phyloP scores from a whole-genome alignment of 2,797 vertebrate genomes.

The Semotilus atromaculatus region DNA sequence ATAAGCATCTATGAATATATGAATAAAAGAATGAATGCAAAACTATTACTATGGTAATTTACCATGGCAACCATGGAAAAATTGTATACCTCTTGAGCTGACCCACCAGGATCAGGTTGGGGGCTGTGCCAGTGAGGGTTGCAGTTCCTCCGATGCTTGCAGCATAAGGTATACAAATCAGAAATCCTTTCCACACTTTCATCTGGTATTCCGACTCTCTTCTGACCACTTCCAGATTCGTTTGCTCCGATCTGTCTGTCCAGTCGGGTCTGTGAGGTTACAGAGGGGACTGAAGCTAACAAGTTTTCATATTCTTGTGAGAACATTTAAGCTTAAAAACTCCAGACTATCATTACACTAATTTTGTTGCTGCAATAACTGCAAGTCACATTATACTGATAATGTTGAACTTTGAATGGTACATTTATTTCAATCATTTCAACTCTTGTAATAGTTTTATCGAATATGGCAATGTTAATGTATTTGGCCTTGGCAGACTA shows the following conservation, averaged over 20 bases:
- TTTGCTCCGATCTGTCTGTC: conserved; percentile 73
- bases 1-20: not conserved
- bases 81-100: conserved; percentile 90
- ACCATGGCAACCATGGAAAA: not conserved
- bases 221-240: conserved; percentile 74
- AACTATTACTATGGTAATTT: not conserved
- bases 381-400: not conserved
- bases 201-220: conserved; percentile 84
- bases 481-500: not conserved
- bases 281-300: conserved; percentile 27
- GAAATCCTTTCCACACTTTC: conserved; percentile 96
- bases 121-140: conserved; percentile 92
- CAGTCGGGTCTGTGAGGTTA: conserved; percentile 77
- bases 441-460: not conserved
- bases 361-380: not conserved
- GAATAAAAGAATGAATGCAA: not conserved
- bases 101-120: conserved; percentile 95
- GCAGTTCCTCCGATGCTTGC: conserved; percentile 96
- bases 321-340: not conserved
- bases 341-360: not conserved
- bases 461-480: not conserved
- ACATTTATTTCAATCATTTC: not conserved
- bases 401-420: not conserved
- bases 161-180: conserved; percentile 95
- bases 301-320: not conserved